phyloP scores from a whole-genome alignment of 1,140 invertebrate species.

The Drosophila dunni region DNA sequence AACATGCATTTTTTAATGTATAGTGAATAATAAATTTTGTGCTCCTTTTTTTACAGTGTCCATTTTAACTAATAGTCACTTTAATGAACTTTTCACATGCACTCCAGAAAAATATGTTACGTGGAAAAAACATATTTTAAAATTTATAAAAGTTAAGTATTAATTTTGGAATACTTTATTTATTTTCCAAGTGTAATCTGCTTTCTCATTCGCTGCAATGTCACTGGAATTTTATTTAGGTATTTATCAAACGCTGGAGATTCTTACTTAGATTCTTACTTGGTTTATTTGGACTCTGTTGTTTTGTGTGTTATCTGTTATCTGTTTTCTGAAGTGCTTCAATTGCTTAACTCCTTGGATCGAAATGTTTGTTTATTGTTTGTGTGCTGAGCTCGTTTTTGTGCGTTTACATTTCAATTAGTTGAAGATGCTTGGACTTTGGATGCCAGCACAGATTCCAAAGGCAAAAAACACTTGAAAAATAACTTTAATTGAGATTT shows the following conservation, averaged over 20 bases:
- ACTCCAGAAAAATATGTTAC: too few relatives aligned
- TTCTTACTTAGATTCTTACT: not conserved
- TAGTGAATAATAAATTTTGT: too few relatives aligned
- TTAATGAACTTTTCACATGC: too few relatives aligned
- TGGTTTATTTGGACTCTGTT: slow-evolving; percentile 5
- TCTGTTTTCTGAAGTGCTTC: slow-evolving; percentile 10
- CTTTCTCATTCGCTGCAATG: not conserved
- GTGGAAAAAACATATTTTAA: too few relatives aligned
- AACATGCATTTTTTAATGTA: too few relatives aligned
- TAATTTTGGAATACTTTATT: not conserved
- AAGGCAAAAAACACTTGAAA: slow-evolving; percentile 39
- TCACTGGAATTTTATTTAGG: slow-evolving; percentile 11
- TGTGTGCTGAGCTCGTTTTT: slow-evolving; percentile 45
- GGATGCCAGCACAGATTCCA: slow-evolving; percentile 55
- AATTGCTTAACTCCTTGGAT: slow-evolving; percentile 39
- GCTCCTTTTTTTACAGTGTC: too few relatives aligned
- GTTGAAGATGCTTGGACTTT: slow-evolving; percentile 49
- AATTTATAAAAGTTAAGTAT: too few relatives aligned
- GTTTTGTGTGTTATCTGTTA: not conserved
- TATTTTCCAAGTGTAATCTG: not conserved
- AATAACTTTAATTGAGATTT: slow-evolving; percentile 76
- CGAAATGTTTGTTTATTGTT: slow-evolving; percentile 48
- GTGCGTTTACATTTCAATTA: slow-evolving; percentile 68
- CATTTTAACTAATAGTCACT: too few relatives aligned
- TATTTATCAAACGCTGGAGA: slow-evolving; percentile 1